Base-by-base conservation (phyloP, 2,113 vertebrate genomes). In the Anser brachyrhynchus region DNA sequence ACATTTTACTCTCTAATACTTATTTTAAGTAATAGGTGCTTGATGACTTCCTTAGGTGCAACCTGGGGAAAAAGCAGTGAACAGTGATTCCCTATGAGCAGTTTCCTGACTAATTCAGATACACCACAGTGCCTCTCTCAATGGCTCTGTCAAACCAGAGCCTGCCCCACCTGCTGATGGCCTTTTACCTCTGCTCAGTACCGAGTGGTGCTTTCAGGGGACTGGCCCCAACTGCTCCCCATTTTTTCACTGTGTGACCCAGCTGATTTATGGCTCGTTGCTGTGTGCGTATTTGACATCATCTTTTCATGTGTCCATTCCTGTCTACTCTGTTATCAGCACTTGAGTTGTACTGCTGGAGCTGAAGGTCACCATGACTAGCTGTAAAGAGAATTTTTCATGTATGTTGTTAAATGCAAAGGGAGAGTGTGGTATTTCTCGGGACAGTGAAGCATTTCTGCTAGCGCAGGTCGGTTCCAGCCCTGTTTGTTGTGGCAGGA, bases 341-440 rank as follows among this genome's bases (percentile, higher is more conserved):
- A 4, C 80, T 49, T 28, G 61, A 64, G 19, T 37, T 57, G 43
- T 43, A 1, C 72, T 67, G 75, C 61, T 44, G 92, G 75, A 33
- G 15, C 81, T 44, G 65, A 65, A 55, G 72, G 79, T 59, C 73
- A 39, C 76, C 22, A 2, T 3, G 0, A 52, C 78, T 13, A 86
- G 72, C 91, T 94, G 91, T 77, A 92, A 89, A 84, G 39, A 59
- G 89, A 37, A 15, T 67, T 89, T 77, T 78, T 77, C n/a, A 1
- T 5, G 31, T 41, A 5, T 3, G 16, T n/a, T 59, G 28, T 59
- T 71, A 80, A 55, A 20, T 8, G 65, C 31, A 31, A 64, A 39
- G 80, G 74, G 22, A 33, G 51, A 58, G 31, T 8, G 62, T 26
- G 81, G 8, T 74, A 21, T 8, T 67, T 69, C 29, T 44, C 16